A percentile compares a stretch with the other conserved stretches of the same genome.
Evolutionary conservation across 2,113 vertebrate species (phyloP).

Genomic region (Cyanocitta stelleri): DNA sequence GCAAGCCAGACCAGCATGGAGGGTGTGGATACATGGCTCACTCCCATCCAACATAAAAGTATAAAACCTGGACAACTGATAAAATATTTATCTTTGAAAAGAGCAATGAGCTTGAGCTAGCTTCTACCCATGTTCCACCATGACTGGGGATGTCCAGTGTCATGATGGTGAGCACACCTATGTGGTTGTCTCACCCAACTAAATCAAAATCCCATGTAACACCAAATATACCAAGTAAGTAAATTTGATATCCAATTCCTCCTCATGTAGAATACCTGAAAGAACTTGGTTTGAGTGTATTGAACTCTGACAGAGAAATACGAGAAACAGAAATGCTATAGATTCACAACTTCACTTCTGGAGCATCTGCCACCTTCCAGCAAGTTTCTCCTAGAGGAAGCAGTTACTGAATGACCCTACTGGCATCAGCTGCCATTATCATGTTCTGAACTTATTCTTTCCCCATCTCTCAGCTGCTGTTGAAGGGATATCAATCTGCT

Average conservation of each 20-base stretch:
- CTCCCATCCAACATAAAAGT: background rate
- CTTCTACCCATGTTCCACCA: background rate
- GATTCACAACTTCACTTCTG: background rate
- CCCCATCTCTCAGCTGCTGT: background rate
- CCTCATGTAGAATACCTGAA: background rate
- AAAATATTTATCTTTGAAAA: background rate
- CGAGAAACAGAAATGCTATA: background rate
- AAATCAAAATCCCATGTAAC: background rate
- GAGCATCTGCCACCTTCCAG: background rate
- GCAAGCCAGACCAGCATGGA: background rate
- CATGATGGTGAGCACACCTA: background rate
- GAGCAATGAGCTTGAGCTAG: background rate
- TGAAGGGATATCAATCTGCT: background rate
- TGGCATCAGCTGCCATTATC: background rate
- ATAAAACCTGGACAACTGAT: background rate
- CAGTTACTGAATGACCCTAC: background rate
- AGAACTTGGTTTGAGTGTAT: background rate
- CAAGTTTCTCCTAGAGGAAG: background rate
- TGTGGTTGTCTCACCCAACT: background rate
- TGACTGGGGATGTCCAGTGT: no score
- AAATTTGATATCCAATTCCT: background rate
- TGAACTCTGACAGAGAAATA: background rate
- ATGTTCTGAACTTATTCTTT: background rate
- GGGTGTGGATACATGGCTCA: background rate
- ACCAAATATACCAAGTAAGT: background rate